Percentiles rank a stretch among this genome's conserved stretches.
phyloP scores from a whole-genome alignment of 2,113 vertebrate genomes.

The Xiphophorus couchianus region DNA sequence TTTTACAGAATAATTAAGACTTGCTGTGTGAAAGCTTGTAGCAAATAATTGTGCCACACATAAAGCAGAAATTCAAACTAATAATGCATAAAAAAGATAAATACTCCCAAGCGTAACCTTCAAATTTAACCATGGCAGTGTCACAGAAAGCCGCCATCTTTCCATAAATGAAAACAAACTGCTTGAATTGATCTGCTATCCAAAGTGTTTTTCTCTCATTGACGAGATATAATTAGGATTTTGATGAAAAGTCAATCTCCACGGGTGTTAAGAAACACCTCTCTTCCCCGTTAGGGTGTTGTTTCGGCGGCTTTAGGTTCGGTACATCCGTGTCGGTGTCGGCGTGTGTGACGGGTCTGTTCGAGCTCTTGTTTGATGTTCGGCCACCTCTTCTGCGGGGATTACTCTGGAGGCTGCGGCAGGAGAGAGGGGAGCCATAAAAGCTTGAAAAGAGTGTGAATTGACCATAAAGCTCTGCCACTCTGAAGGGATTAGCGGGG shows the following conservation, averaged over 20 bases:
- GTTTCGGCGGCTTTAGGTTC: neutral
- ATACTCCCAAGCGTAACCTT: no score
- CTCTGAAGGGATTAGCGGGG: slow-evolving; percentile 70
- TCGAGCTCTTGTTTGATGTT: slow-evolving; percentile 36
- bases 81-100: no score
- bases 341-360: slow-evolving; percentile 28
- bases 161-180: no score
- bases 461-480: slow-evolving; percentile 58
- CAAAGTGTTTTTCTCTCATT: neutral
- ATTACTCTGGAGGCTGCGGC: slow-evolving; percentile 49
- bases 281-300: neutral
- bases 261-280: neutral
- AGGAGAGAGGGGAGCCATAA: slow-evolving; percentile 25
- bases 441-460: slow-evolving; percentile 60
- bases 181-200: no score
- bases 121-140: no score
- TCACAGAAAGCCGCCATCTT: no score
- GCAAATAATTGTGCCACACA: no score
- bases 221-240: neutral
- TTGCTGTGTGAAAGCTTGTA: no score
- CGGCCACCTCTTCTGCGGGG: slow-evolving; percentile 43
- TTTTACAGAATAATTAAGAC: no score
- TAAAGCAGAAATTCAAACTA: no score
- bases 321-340: slow-evolving; percentile 12
- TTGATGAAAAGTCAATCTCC: neutral